phyloP scores from a whole-genome alignment of 2,797 vertebrate genomes.

The Craterocephalus amniculus region DNA sequence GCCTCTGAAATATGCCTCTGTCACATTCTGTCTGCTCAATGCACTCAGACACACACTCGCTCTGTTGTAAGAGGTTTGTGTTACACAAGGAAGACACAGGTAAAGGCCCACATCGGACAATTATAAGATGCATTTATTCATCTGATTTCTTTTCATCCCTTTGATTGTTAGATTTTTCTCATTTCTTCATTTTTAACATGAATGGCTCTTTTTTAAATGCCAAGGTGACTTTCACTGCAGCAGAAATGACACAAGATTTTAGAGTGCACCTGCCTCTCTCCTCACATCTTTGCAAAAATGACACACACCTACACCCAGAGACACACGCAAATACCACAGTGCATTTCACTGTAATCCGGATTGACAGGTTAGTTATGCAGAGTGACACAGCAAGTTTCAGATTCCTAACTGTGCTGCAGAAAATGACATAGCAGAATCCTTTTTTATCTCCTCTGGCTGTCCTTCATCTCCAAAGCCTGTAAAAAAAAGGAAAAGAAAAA shows the following conservation, averaged over 20 bases:
- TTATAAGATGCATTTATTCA: background rate
- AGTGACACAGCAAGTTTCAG: constrained; percentile 68
- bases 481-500: background rate
- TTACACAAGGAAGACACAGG: constrained; percentile 42
- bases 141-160: constrained; percentile 9
- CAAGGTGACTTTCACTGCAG: constrained; percentile 64
- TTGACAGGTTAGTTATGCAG: constrained; percentile 68
- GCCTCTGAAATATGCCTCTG: constrained; percentile 73
- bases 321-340: constrained; percentile 32
- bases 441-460: constrained; percentile 41
- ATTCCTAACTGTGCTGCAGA: constrained; percentile 46
- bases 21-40: constrained; percentile 68
- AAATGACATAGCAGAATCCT: constrained; percentile 66
- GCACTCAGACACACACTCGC: constrained; percentile 43
- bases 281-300: constrained; percentile 5
- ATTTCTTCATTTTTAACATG: constrained; percentile 8
- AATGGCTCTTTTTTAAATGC: constrained; percentile 23
- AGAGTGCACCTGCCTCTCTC: constrained; percentile 36
- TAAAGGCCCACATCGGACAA: constrained; percentile 20
- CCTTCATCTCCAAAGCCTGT: constrained; percentile 19
- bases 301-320: constrained; percentile 6
- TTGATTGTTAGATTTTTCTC: background rate
- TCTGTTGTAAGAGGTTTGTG: constrained; percentile 32
- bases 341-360: constrained; percentile 47
- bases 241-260: constrained; percentile 43